Evolutionary conservation across 1,140 invertebrate genomes (phyloP).

Genomic region (Bombus huntii): DNA sequence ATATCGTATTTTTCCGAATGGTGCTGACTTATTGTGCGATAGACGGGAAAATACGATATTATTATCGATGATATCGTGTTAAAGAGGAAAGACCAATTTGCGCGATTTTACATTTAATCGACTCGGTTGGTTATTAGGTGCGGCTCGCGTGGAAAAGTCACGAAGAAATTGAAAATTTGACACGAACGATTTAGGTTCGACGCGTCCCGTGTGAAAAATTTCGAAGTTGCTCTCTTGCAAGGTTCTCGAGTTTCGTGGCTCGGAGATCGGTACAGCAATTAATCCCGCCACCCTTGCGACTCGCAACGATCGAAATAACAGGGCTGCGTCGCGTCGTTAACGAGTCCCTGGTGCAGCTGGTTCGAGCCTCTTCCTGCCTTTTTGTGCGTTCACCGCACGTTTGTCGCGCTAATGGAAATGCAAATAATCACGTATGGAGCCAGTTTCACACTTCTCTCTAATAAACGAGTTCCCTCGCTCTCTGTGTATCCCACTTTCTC

Average conservation of each 20-base stretch:
- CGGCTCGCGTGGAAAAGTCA: not conserved
- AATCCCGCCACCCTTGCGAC: slow-evolving; percentile 47
- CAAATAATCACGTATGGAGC: slow-evolving; percentile 63
- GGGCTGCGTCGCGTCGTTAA: slow-evolving; percentile 43
- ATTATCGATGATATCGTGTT: no score
- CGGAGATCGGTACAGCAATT: slow-evolving; percentile 16
- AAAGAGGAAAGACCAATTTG: not conserved
- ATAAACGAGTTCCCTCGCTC: slow-evolving; percentile 49
- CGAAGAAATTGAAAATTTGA: not conserved
- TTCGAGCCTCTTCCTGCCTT: slow-evolving; percentile 38
- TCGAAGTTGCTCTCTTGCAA: no score
- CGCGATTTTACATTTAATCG: not conserved
- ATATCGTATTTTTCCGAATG: no score
- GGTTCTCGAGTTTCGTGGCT: not conserved
- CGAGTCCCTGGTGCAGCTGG: slow-evolving; percentile 33
- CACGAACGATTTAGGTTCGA: not conserved
- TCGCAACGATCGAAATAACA: slow-evolving; percentile 33
- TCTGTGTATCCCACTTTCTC: slow-evolving; percentile 38
- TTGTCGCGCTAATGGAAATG: slow-evolving; percentile 73
- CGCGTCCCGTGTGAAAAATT: not conserved
- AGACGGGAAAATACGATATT: no score
- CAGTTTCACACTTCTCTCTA: slow-evolving; percentile 69
- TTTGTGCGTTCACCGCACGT: slow-evolving; percentile 62
- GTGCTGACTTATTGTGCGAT: no score
- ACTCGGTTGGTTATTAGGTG: not conserved